Conservation (phyloP, 2,888 invertebrate species). For the Drosophila atripex region DNA sequence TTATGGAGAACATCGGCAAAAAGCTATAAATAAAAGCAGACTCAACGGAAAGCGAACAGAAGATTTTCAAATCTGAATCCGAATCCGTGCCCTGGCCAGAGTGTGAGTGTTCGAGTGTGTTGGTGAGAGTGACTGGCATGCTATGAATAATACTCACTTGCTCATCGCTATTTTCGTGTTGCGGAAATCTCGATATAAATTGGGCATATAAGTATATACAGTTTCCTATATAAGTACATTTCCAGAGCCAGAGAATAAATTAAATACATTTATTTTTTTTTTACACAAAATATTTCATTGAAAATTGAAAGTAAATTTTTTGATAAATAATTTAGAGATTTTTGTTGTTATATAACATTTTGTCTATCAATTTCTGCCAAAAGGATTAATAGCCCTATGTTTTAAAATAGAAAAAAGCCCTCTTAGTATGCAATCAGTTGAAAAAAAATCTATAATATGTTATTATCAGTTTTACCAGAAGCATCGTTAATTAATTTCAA, state of each 20-base stretch:
- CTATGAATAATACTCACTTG: constrained; percentile 64
- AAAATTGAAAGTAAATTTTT: neutral
- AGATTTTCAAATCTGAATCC: constrained; percentile 29
- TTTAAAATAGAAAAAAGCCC: constrained; percentile 16
- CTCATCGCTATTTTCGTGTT: constrained; percentile 75
- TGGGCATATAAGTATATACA: constrained; percentile 18
- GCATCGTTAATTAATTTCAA: constrained; percentile 68
- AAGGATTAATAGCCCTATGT: neutral
- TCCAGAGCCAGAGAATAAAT: neutral
- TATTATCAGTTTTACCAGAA: constrained; percentile 39
- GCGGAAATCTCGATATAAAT: constrained; percentile 55
- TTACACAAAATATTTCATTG: neutral
- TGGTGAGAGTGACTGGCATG: constrained; percentile 34
- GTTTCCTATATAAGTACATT: constrained; percentile 18
- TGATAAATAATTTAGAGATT: neutral
- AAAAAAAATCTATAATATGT: constrained; percentile 35
- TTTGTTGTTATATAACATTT: neutral
- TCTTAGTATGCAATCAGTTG: constrained; percentile 1
- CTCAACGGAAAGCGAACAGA: constrained; percentile 41
- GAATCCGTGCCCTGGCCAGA: constrained; percentile 43
- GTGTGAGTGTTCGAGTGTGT: constrained; percentile 29
- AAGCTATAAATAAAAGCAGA: constrained; percentile 56
- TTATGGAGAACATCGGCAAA: constrained; percentile 76
- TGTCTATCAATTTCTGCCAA: neutral
- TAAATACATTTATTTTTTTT: neutral